Evolutionary conservation across 2,113 vertebrate genomes (phyloP), one percentile per base, ranked within the genome.

Genomic region (Gopherus flavomarginatus): DNA sequence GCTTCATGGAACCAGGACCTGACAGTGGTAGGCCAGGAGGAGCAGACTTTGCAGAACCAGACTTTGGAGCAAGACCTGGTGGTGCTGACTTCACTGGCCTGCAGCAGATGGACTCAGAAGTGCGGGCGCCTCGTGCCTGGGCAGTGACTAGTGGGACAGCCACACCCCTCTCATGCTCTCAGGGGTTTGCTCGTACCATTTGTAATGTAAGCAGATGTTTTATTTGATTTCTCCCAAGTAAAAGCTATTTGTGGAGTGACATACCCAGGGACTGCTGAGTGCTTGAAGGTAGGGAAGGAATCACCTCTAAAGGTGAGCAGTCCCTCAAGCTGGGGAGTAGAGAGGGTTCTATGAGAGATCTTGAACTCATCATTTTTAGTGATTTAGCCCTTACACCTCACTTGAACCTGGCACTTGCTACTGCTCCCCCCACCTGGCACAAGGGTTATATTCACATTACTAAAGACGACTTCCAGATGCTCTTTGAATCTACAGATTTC

Each of bases 401-500:
- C n/a, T 52, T 27, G 22, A 47, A 44, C 35, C 5, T 3, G 38
- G 16, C 31, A 54, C 81, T n/a, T 9, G 3, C 0, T 7, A 2
- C 2, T 47, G n/a, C 16, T 11, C 7, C 5, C 9, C 8, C 27
- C 56, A 57, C 10, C 35, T 14, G 24, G 21, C 13, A 35, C 17
- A 81, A 35, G 31, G 29, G 13, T 21, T n/a, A 6, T 42, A 35
- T 13, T 13, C 50, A 65, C 12, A 21, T 5, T 26, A 31, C 1
- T 0, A 35, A 4, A 2, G 13, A 19, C 21, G 38, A 10, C 57
- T 17, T 49, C 38, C 35, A 13, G 52, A 69, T 47, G 0, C 0
- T 31, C 65, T 31, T 83, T 3, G 0, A 16, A n/a, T 35, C 75
- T 0, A 0, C 35, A 69, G 80, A 12, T 42, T 38, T 4, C 0